Conservation (phyloP, 2,113 vertebrate species). For the Triplophysa dalaica region DNA sequence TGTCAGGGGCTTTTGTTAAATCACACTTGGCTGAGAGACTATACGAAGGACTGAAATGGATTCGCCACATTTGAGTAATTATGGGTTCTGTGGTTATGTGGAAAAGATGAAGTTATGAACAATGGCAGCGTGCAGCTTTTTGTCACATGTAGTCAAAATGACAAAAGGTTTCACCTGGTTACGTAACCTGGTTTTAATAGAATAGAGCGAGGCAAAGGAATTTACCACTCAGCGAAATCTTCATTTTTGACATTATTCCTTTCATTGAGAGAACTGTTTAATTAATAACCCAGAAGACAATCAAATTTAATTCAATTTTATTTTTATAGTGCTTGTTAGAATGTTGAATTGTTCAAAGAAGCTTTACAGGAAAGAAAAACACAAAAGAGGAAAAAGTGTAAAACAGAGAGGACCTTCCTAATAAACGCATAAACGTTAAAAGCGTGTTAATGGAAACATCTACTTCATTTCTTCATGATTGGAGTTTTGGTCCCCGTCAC, state of each 20-base stretch:
- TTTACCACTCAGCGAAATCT: not conserved
- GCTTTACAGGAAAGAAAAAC: no score
- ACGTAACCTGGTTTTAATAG: constrained; percentile 27
- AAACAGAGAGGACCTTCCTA: no score
- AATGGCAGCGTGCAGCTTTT: constrained; percentile 21
- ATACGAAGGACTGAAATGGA: constrained; percentile 1
- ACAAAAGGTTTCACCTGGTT: constrained; percentile 35
- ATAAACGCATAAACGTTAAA: no score
- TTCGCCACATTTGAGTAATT: constrained; percentile 40
- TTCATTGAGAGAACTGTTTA: not conserved
- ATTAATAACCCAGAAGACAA: not conserved
- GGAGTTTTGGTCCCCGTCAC: no score
- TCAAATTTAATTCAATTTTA: no score
- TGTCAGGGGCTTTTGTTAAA: constrained; percentile 9
- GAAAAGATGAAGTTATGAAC: constrained; percentile 29
- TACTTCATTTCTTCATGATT: no score
- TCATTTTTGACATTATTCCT: not conserved
- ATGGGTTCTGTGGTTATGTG: constrained; percentile 40
- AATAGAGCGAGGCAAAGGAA: not conserved
- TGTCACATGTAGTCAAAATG: constrained; percentile 21
- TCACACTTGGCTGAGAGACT: not conserved
- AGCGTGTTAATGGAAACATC: no score
- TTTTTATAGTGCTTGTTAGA: no score
- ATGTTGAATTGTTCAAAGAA: no score
- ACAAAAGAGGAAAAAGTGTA: no score